phyloP scores from a whole-genome alignment of 2,888 invertebrate species.

The Latheticus oryzae region DNA sequence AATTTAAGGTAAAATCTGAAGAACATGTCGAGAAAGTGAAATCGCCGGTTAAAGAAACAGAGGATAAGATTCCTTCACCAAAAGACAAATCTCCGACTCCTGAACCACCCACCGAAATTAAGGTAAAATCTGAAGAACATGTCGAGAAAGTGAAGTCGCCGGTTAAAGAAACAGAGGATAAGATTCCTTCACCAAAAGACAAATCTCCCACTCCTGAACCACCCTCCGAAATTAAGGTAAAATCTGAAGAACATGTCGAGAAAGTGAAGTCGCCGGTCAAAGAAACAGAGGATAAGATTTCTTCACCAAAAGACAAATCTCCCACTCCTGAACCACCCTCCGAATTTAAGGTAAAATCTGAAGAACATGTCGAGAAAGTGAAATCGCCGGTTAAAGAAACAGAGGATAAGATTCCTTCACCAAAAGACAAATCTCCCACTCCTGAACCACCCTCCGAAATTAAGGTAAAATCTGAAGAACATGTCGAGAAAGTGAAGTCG shows the following conservation, averaged over 20 bases:
- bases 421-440: conserved; percentile 9
- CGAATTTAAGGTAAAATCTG: not conserved
- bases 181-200: conserved; percentile 11
- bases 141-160: no score
- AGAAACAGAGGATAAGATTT: conserved; percentile 1
- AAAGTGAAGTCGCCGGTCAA: conserved; percentile 7
- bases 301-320: conserved; percentile 11
- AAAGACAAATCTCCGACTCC: no score
- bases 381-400: not conserved
- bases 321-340: conserved; percentile 9
- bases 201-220: conserved; percentile 28
- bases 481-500: not conserved
- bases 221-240: conserved; percentile 3
- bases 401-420: conserved; percentile 1
- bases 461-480: not conserved
- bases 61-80: no score
- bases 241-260: not conserved
- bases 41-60: no score
- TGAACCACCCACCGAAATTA: no score
- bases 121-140: no score
- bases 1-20: no score
- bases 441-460: not conserved
- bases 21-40: no score
- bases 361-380: not conserved
- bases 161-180: no score